A percentile compares a stretch with the other conserved stretches of the same genome.
Evolutionary conservation across 2,113 vertebrate species (phyloP).

Genomic region (Brachirus orientalis): DNA sequence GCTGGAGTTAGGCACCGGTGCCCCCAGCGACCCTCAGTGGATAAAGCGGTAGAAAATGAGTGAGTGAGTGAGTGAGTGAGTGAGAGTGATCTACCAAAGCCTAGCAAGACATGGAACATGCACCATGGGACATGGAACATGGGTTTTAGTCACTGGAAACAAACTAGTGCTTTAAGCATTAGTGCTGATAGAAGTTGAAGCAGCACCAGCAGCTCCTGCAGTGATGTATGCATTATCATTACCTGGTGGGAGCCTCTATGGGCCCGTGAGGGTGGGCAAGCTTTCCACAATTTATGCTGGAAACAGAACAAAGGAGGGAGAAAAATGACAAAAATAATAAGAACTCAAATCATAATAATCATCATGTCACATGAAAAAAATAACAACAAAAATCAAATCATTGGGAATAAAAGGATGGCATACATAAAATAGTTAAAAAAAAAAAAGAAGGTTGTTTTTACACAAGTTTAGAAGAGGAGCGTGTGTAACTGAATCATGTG

Average conservation of each 20-base stretch:
- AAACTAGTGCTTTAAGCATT: neutral
- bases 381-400: constrained; percentile 22
- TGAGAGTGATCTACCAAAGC: too few relatives aligned
- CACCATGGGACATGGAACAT: too few relatives aligned
- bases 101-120: too few relatives aligned
- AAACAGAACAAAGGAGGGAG: constrained; percentile 55
- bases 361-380: neutral
- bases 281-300: constrained; percentile 68
- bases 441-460: too few relatives aligned
- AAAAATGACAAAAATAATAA: constrained; percentile 48
- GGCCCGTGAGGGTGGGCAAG: constrained; percentile 68
- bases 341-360: constrained; percentile 3
- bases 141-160: constrained; percentile 14
- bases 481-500: neutral
- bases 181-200: constrained; percentile 2
- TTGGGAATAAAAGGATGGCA: neutral
- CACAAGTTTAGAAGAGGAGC: too few relatives aligned
- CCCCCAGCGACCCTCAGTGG: too few relatives aligned
- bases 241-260: constrained; percentile 60
- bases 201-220: constrained; percentile 26
- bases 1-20: too few relatives aligned
- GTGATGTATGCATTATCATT: constrained; percentile 30
- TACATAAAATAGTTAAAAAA: neutral
- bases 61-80: too few relatives aligned
- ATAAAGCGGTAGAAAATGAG: too few relatives aligned